Conservation (phyloP, 2,113 vertebrate genomes). For the Procavia capensis region DNA sequence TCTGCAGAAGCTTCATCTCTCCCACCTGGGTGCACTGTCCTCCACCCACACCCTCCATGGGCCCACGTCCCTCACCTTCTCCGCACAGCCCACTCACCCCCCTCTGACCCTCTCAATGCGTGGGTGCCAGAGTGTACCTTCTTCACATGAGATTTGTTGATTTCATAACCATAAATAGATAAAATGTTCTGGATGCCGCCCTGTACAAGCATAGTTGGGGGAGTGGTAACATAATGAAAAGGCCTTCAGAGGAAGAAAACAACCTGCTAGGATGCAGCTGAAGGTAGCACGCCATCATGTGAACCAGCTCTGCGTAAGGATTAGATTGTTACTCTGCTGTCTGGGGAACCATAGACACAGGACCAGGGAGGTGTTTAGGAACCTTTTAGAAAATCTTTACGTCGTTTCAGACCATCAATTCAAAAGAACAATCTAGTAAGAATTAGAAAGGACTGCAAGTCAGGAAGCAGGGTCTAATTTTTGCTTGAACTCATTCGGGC, state of each 20-base stretch:
- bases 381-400: neutral
- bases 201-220: conserved; percentile 50
- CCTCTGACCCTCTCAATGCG: conserved; percentile 20
- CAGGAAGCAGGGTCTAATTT: neutral
- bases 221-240: conserved; percentile 46
- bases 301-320: neutral
- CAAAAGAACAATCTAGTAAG: conserved; percentile 28
- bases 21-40: neutral
- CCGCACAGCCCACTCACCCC: neutral
- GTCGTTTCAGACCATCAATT: neutral
- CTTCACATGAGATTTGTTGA: conserved; percentile 74
- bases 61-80: neutral
- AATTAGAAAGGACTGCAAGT: neutral
- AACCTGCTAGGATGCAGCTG: neutral
- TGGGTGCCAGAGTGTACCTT: conserved; percentile 29
- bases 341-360: too few relatives aligned
- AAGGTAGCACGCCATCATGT: neutral
- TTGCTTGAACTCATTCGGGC: conserved; percentile 3
- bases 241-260: conserved; percentile 43
- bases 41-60: too few relatives aligned
- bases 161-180: conserved; percentile 81
- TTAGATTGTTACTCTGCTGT: neutral
- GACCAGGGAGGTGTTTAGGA: neutral
- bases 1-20: neutral
- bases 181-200: conserved; percentile 64